Evolutionary conservation across 2,797 vertebrate genomes (phyloP).

Genomic region (Liparis tanakae): DNA sequence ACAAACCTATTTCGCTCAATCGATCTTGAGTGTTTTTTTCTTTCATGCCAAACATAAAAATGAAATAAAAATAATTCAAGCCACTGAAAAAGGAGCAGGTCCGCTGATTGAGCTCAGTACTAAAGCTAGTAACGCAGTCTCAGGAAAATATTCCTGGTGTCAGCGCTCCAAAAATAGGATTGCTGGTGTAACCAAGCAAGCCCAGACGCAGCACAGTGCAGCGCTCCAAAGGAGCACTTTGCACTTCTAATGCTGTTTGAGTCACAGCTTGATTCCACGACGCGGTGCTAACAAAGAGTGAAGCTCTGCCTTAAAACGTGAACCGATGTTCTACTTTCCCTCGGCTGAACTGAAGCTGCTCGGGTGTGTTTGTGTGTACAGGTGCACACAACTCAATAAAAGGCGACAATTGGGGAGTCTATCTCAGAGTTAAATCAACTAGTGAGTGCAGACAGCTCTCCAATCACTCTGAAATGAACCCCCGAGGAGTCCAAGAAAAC

Average conservation of each 20-base stretch:
- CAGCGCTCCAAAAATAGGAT: slow-evolving; percentile 68
- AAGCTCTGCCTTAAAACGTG: slow-evolving; percentile 69
- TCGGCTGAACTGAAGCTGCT: slow-evolving; percentile 25
- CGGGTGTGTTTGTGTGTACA: not conserved
- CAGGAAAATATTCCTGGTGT: slow-evolving; percentile 68
- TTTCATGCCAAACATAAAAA: slow-evolving; percentile 10
- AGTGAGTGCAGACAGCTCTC: slow-evolving; percentile 49
- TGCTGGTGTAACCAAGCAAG: slow-evolving; percentile 46
- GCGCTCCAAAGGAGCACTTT: slow-evolving; percentile 70
- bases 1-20: not conserved
- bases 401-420: slow-evolving; percentile 4
- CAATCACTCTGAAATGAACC: slow-evolving; percentile 68
- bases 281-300: slow-evolving; percentile 60
- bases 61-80: not conserved
- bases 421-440: slow-evolving; percentile 54
- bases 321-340: slow-evolving; percentile 51
- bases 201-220: slow-evolving; percentile 44
- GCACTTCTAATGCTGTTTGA: slow-evolving; percentile 72
- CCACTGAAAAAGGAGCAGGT: not conserved
- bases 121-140: slow-evolving; percentile 40
- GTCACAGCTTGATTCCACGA: slow-evolving; percentile 68
- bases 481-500: slow-evolving; percentile 67
- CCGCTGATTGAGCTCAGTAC: slow-evolving; percentile 49
- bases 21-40: slow-evolving; percentile 9
- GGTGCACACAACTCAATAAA: not conserved